Conservation (phyloP, 2,113 vertebrate species). For the Neodon shergylaensis region DNA sequence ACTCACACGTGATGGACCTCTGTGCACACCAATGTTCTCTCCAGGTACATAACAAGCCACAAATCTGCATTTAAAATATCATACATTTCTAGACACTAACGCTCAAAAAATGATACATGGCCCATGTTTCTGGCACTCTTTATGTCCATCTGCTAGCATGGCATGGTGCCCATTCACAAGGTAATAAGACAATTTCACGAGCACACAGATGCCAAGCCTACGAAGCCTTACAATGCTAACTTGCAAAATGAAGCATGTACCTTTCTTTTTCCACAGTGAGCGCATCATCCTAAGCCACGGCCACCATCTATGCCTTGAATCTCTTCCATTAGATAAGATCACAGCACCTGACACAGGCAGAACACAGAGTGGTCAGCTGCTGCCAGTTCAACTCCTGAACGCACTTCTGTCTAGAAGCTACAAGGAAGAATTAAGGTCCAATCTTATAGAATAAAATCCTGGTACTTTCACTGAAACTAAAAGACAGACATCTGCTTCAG, state of each 20-base stretch:
- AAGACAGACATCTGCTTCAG: constrained; percentile 14
- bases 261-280: constrained; percentile 35
- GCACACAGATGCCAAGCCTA: constrained; percentile 79
- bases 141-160: constrained; percentile 84
- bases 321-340: constrained; percentile 1
- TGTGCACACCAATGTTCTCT: not conserved
- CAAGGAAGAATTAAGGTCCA: constrained; percentile 60
- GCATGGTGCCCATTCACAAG: constrained; percentile 82
- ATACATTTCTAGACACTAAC: constrained; percentile 61
- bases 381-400: constrained; percentile 62
- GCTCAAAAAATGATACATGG: constrained; percentile 74
- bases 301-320: not conserved
- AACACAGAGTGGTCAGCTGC: constrained; percentile 4
- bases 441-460: constrained; percentile 44
- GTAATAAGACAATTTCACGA: constrained; percentile 81
- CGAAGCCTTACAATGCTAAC: constrained; percentile 72
- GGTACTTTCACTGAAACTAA: constrained; percentile 53
- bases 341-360: constrained; percentile 33
- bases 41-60: constrained; percentile 26
- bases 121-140: constrained; percentile 71
- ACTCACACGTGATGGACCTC: not conserved
- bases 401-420: constrained; percentile 57
- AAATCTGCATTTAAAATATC: constrained; percentile 66
- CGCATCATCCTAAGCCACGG: constrained; percentile 54
- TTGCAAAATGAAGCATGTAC: constrained; percentile 71